phyloP scores from a whole-genome alignment of 1,140 invertebrate species.

The Drosophila mayri region DNA sequence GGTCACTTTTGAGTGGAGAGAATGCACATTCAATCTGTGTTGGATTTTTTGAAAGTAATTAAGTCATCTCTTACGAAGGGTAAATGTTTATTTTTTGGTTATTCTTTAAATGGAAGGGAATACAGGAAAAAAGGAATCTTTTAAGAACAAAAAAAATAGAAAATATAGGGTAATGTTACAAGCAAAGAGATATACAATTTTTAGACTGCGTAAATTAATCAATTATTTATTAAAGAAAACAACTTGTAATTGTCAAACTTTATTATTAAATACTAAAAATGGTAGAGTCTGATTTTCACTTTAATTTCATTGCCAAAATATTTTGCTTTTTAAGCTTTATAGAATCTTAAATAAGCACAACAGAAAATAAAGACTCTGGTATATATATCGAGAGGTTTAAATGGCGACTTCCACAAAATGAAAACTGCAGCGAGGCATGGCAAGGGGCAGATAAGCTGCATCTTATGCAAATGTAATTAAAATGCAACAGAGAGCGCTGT shows the following conservation, averaged over 20 bases:
- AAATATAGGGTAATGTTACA: not conserved
- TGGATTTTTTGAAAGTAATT: conserved; percentile 58
- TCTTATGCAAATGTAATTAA: conserved; percentile 68
- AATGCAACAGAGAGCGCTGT: conserved; percentile 63
- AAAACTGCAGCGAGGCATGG: conserved; percentile 37
- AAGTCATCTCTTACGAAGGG: conserved; percentile 27
- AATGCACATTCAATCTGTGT: conserved; percentile 48
- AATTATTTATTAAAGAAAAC: too few species aligned
- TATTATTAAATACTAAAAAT: too few species aligned
- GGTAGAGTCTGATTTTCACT: too few species aligned
- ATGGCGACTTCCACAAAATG: conserved; percentile 13
- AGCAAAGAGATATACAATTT: too few species aligned
- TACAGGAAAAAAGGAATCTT: too few species aligned
- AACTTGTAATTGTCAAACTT: too few species aligned
- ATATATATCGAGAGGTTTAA: conserved; percentile 40
- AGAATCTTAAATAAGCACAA: conserved; percentile 22
- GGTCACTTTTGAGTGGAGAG: conserved; percentile 30
- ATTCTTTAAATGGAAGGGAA: too few species aligned
- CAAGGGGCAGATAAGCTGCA: conserved; percentile 59
- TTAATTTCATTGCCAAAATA: not conserved
- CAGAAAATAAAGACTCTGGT: conserved; percentile 12
- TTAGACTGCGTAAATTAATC: too few species aligned
- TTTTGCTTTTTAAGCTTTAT: conserved; percentile 4
- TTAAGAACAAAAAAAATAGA: not conserved
- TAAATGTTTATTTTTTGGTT: not conserved